These are phyloP conservation scores for Apodemia mormo DNA, from an alignment of 2,888 invertebrate species.

Conservation along the genomic window DNA sequence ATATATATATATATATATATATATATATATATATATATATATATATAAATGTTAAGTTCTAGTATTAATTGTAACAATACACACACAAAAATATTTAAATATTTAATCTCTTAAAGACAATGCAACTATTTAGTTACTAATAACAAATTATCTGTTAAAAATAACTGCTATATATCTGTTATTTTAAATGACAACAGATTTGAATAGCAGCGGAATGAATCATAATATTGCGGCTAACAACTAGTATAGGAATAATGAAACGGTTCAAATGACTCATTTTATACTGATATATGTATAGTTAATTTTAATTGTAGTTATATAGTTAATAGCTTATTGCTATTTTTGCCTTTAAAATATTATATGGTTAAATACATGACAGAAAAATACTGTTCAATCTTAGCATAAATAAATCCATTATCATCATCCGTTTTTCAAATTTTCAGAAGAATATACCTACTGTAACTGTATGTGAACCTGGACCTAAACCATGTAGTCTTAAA, in stretches of 20 bases:
- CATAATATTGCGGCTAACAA: background rate
- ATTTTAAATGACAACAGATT: background rate
- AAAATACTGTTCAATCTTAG: background rate
- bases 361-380: background rate
- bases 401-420: background rate
- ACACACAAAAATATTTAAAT: no score
- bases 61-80: no score
- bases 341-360: background rate
- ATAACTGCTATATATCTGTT: background rate
- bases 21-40: no score
- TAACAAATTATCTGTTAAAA: background rate
- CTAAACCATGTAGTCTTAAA: no score
- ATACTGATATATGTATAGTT: constrained; percentile 18
- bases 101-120: no score
- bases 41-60: no score
- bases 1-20: no score
- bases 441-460: no score
- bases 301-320: constrained; percentile 16
- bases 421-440: no score
- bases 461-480: no score
- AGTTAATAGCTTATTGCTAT: constrained; percentile 10
- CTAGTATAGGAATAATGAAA: background rate
- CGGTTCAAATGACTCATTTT: constrained; percentile 9
- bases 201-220: background rate
- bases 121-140: no score